Conservation (phyloP, 2,797 vertebrate species). For the Coregonus ussuriensis region DNA sequence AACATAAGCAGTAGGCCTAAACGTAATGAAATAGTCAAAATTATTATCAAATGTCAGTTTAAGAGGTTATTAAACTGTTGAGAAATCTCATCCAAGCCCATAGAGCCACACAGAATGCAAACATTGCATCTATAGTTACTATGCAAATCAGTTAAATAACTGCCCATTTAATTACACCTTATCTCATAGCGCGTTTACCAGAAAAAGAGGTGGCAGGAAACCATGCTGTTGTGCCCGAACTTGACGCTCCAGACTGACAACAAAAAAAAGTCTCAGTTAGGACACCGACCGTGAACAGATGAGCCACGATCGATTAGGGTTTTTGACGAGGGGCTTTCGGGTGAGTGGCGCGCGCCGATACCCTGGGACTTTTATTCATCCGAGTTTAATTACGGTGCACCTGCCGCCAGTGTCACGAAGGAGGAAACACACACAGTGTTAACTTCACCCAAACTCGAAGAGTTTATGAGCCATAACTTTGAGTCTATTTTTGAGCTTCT, state of each 20-base stretch:
- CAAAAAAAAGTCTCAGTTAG: too few species aligned
- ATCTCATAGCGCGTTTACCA: slow-evolving; percentile 8
- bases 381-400: slow-evolving; percentile 66
- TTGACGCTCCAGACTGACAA: neutral
- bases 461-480: slow-evolving; percentile 26
- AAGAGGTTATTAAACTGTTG: neutral
- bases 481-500: slow-evolving; percentile 30
- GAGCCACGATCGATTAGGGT: slow-evolving; percentile 60
- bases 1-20: too few species aligned
- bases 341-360: slow-evolving; percentile 43
- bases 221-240: neutral
- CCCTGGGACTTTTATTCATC: slow-evolving; percentile 59
- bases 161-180: slow-evolving; percentile 38
- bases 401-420: slow-evolving; percentile 59
- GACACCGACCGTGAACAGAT: slow-evolving; percentile 57
- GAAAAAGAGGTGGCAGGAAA: neutral
- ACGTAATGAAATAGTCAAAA: too few species aligned
- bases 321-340: slow-evolving; percentile 35
- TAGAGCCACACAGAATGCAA: slow-evolving; percentile 50
- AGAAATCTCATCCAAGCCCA: slow-evolving; percentile 33
- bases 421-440: slow-evolving; percentile 24
- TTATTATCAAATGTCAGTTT: neutral
- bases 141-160: slow-evolving; percentile 55
- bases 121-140: slow-evolving; percentile 55
- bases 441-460: slow-evolving; percentile 26